Evolutionary conservation across 2,113 vertebrate species (phyloP).

Genomic region (Anser brachyrhynchus): DNA sequence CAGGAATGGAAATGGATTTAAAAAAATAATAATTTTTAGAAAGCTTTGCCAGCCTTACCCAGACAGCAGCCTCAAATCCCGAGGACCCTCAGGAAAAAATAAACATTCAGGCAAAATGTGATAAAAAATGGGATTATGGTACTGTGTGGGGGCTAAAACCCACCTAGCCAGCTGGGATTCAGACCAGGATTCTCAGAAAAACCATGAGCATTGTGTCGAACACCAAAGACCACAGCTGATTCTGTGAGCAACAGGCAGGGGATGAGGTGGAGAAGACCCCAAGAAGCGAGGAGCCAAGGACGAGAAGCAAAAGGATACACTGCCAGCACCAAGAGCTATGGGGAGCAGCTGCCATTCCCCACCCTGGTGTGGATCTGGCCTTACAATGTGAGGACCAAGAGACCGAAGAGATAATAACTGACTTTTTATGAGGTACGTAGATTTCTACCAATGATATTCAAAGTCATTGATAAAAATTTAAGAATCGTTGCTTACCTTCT

Average conservation of each 20-base stretch:
- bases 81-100: not conserved
- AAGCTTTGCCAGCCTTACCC: not conserved
- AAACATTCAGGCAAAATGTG: not conserved
- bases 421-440: not conserved
- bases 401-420: not conserved
- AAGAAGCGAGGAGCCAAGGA: not conserved
- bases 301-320: not conserved
- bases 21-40: not conserved
- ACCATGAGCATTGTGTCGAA: not conserved
- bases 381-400: not conserved
- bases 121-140: not conserved
- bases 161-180: not conserved
- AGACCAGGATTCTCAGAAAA: not conserved
- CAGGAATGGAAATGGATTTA: constrained; percentile 11
- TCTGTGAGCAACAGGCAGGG: not conserved
- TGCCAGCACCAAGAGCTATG: not conserved
- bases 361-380: not conserved
- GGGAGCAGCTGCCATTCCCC: not conserved
- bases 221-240: not conserved
- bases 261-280: not conserved
- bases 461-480: not conserved
- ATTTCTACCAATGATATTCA: not conserved
- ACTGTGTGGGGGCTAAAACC: not conserved
- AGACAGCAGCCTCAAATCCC: not conserved
- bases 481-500: not conserved